Evolutionary conservation across 2,113 vertebrate species (phyloP).

Genomic region (Nipponia nippon): DNA sequence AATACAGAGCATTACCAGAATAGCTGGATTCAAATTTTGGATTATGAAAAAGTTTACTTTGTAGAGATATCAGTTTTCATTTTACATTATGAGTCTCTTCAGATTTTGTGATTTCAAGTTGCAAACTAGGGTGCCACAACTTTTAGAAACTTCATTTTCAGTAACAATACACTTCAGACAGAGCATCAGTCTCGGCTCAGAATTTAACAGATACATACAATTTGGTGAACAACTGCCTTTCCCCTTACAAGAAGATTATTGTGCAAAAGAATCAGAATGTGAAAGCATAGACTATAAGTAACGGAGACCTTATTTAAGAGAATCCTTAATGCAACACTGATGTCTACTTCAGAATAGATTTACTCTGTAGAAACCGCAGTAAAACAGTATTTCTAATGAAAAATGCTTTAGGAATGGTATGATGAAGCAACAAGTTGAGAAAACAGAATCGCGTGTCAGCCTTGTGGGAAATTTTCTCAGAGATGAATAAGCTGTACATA

Average conservation of each 20-base stretch:
- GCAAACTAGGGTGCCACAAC: neutral
- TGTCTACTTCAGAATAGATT: neutral
- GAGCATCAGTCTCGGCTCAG: neutral
- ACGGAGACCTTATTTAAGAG: neutral
- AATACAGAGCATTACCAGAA: neutral
- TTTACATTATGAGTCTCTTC: neutral
- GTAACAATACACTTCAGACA: neutral
- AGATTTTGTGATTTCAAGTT: neutral
- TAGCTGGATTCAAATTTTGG: neutral
- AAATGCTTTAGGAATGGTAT: neutral
- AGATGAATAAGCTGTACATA: slow-evolving; percentile 51
- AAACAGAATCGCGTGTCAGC: neutral
- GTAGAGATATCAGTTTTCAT: neutral
- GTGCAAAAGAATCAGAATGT: neutral
- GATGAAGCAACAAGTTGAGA: slow-evolving; percentile 15
- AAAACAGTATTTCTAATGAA: neutral
- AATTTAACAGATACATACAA: neutral
- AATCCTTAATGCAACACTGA: neutral
- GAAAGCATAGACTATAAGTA: neutral
- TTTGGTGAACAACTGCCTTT: neutral
- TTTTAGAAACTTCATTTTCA: neutral
- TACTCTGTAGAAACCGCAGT: neutral
- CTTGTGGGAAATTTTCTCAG: slow-evolving; percentile 37
- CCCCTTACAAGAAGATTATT: neutral
- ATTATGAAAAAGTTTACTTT: neutral